Conservation (phyloP, 2,797 vertebrate genomes). For the Sphaeramia orbicularis region DNA sequence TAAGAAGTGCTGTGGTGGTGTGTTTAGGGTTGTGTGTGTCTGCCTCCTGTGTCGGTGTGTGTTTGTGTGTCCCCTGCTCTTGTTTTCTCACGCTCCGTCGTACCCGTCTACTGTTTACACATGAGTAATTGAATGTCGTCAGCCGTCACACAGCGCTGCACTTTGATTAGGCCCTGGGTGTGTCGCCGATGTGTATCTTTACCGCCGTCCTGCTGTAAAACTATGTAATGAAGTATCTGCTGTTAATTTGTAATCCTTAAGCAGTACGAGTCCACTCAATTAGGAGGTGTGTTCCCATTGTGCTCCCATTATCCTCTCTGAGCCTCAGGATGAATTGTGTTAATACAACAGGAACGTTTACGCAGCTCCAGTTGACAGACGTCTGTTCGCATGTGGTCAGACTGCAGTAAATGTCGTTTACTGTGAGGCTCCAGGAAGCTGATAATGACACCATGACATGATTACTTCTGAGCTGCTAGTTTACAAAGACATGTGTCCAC, state of each 20-base stretch:
- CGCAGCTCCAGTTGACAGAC: too few species aligned
- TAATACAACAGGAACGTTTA: slow-evolving; percentile 24
- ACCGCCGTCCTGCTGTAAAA: slow-evolving; percentile 20
- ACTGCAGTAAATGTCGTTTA: too few species aligned
- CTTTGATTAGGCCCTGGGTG: slow-evolving; percentile 67
- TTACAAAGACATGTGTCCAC: too few species aligned
- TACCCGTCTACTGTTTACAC: slow-evolving; percentile 59
- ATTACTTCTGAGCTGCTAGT: too few species aligned
- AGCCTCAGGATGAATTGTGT: slow-evolving; percentile 21
- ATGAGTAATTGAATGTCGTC: slow-evolving; percentile 68
- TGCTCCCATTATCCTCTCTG: slow-evolving; percentile 8
- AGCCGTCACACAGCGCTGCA: slow-evolving; percentile 60
- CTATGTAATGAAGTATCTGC: background rate
- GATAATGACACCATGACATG: too few species aligned
- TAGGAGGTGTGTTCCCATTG: too few species aligned
- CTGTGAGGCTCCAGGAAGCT: too few species aligned
- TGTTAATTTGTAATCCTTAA: slow-evolving; percentile 10
- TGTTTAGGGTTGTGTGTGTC: slow-evolving; percentile 53
- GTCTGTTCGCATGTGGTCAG: too few species aligned
- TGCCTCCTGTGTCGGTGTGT: slow-evolving; percentile 17
- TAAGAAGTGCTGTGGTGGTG: slow-evolving; percentile 25
- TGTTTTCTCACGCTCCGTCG: slow-evolving; percentile 66
- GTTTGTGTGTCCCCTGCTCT: slow-evolving; percentile 25
- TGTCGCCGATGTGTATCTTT: slow-evolving; percentile 69
- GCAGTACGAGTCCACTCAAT: background rate